These are phyloP conservation scores for Nemoura dubitans DNA, from an alignment of 2,888 invertebrate genomes.

Conservation along the genomic window DNA sequence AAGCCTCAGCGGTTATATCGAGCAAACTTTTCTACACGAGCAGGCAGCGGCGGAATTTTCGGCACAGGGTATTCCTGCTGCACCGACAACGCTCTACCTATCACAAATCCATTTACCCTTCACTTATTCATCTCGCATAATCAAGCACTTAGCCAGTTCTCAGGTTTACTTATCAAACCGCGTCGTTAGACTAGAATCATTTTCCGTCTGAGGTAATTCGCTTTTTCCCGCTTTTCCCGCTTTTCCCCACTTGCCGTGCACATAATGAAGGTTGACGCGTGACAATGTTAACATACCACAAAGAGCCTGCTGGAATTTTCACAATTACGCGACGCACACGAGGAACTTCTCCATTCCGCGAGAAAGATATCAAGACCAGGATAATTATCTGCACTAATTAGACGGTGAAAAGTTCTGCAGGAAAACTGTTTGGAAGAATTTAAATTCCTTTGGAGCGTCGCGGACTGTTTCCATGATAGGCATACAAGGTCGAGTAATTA, in stretches of 20 bases:
- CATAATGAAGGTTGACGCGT: slow-evolving; percentile 3
- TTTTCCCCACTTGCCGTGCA: slow-evolving; percentile 1
- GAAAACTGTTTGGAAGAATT: background rate
- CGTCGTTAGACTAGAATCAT: background rate
- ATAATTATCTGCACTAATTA: slow-evolving; percentile 31
- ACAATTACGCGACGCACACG: slow-evolving; percentile 1
- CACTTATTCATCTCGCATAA: background rate
- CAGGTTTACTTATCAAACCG: background rate
- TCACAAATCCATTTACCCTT: background rate
- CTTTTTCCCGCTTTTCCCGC: background rate
- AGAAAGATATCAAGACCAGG: background rate
- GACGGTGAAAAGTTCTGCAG: background rate
- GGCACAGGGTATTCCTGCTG: background rate
- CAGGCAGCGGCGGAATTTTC: background rate
- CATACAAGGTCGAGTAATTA: too few relatives aligned
- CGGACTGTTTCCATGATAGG: too few relatives aligned
- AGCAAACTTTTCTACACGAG: background rate
- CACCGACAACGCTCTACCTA: background rate
- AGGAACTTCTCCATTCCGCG: background rate
- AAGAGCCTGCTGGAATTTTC: background rate
- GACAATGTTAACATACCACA: slow-evolving; percentile 17
- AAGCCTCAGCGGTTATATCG: background rate
- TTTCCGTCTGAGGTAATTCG: background rate
- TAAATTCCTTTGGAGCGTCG: too few relatives aligned
- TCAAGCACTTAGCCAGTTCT: background rate